Percentiles rank a stretch among this genome's conserved stretches.
These are phyloP conservation scores for Drosophila jambulina DNA, from an alignment of 1,140 invertebrate genomes.

Conservation along the genomic window DNA sequence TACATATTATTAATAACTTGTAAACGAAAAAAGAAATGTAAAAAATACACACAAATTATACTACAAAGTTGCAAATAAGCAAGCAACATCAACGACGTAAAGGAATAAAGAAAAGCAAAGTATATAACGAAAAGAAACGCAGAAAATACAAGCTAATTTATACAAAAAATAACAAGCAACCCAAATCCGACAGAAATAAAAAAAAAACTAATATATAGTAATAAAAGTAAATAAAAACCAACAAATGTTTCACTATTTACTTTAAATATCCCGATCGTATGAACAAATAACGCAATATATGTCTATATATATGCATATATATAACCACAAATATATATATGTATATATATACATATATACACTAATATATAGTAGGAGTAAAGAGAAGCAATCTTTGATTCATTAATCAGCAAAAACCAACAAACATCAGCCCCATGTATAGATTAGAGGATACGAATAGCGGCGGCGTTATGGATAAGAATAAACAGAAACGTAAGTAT, in stretches of 20 bases:
- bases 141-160: conserved; percentile 22
- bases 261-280: conserved; percentile 44
- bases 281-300: conserved; percentile 66
- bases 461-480: conserved; percentile 84
- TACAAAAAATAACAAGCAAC: conserved; percentile 33
- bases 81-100: conserved; percentile 39
- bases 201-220: conserved; percentile 5
- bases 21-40: conserved; percentile 35
- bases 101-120: conserved; percentile 17
- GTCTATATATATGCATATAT: conserved; percentile 30
- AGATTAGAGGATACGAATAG: conserved; percentile 84
- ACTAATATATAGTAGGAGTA: conserved; percentile 36
- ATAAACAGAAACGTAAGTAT: conserved; percentile 84
- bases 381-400: conserved; percentile 34
- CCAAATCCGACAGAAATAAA: conserved; percentile 30
- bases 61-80: conserved; percentile 1
- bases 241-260: conserved; percentile 23
- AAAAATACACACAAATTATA: conserved; percentile 11
- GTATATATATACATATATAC: conserved; percentile 47
- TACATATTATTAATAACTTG: conserved; percentile 38
- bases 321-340: conserved; percentile 31
- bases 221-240: background rate
- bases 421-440: conserved; percentile 78
- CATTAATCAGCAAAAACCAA: conserved; percentile 55
- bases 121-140: conserved; percentile 19